phyloP scores from a whole-genome alignment of 2,888 invertebrate genomes.

The Ectemnius continuus region DNA sequence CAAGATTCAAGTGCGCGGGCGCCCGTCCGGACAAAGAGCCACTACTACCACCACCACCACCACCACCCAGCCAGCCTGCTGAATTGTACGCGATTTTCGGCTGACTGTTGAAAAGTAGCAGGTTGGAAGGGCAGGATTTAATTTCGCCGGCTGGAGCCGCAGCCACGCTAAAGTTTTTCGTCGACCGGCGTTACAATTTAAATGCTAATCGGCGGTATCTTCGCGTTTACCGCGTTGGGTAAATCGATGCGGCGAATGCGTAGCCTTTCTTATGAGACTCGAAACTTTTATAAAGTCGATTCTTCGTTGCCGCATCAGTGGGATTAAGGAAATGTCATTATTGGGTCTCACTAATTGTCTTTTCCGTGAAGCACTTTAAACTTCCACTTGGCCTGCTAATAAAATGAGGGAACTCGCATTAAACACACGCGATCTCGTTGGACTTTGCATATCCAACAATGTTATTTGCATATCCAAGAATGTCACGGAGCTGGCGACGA shows the following conservation, averaged over 20 bases:
- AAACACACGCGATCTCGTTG: too few relatives aligned
- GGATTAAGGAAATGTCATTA: too few relatives aligned
- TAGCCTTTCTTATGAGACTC: too few relatives aligned
- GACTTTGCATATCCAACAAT: background rate
- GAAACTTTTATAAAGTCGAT: too few relatives aligned
- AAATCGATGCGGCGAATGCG: conserved; percentile 1
- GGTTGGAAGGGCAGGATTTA: conserved; percentile 2
- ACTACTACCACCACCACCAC: too few relatives aligned
- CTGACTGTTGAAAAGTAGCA: conserved; percentile 2
- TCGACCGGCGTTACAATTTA: background rate
- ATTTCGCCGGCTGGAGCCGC: background rate
- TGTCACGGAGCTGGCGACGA: conserved; percentile 29
- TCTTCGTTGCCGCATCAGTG: too few relatives aligned
- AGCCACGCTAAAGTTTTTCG: background rate
- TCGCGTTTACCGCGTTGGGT: background rate
- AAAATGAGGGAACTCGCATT: too few relatives aligned
- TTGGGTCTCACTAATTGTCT: too few relatives aligned
- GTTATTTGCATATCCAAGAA: background rate
- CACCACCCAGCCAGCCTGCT: too few relatives aligned
- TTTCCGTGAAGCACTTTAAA: too few relatives aligned
- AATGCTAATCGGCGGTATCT: conserved; percentile 7
- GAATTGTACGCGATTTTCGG: background rate
- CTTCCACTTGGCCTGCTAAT: too few relatives aligned
- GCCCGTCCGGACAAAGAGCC: too few relatives aligned
- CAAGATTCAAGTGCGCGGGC: conserved; percentile 14